Evolutionary conservation across 1,140 invertebrate species (phyloP).

Genomic region (Aphaenogaster rudis): DNA sequence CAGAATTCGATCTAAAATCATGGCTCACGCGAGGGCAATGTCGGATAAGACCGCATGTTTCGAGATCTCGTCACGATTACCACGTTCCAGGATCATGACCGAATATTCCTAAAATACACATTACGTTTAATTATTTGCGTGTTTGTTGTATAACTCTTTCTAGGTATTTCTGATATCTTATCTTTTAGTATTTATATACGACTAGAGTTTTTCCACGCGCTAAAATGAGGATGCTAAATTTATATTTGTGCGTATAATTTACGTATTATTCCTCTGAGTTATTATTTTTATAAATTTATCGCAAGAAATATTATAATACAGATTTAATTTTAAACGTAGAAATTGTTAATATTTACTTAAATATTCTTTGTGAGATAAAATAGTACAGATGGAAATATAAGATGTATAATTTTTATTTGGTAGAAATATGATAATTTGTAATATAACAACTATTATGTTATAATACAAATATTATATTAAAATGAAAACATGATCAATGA

Average conservation of each 20-base stretch:
- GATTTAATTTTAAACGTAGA: background rate
- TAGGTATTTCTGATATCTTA: background rate
- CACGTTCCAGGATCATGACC: background rate
- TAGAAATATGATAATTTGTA: background rate
- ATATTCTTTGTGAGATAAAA: background rate
- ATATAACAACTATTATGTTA: background rate
- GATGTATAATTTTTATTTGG: background rate
- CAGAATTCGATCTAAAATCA: conserved; percentile 73
- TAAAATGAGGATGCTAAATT: background rate
- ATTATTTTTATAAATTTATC: background rate
- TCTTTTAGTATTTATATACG: background rate
- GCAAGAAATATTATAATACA: background rate
- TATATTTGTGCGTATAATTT: background rate
- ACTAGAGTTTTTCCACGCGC: background rate
- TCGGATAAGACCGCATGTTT: conserved; percentile 53
- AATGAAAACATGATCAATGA: background rate
- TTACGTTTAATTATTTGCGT: background rate
- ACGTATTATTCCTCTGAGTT: background rate
- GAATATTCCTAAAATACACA: background rate
- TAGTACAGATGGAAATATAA: background rate
- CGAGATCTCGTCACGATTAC: conserved; percentile 53
- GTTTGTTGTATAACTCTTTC: background rate
- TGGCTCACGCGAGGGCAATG: conserved; percentile 47
- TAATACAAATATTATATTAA: background rate
- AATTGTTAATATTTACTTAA: background rate